A percentile compares a stretch with the other conserved stretches of the same genome.
Conservation (phyloP, 53 echinoderm and acorn worm species). For the Holothuria scabra region DNA sequence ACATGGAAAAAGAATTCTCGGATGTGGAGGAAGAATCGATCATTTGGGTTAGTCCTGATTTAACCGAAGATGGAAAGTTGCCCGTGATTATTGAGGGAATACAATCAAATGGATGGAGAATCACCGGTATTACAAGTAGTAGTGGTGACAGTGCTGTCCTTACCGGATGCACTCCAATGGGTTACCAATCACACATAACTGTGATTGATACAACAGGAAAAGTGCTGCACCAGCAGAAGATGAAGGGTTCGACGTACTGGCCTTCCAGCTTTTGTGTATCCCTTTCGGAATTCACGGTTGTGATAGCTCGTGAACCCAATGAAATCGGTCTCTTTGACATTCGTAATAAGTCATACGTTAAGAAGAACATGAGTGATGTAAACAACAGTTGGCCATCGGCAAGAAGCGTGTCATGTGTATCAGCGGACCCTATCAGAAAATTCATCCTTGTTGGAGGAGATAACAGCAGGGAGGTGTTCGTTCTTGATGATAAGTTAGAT, state of each 20-base stretch:
- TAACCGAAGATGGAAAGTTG: neutral
- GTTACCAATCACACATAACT: conserved; percentile 10
- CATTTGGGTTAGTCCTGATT: neutral
- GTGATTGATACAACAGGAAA: conserved; percentile 7
- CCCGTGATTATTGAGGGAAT: neutral
- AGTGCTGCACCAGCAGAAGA: neutral
- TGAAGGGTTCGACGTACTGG: neutral
- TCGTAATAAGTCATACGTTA: neutral
- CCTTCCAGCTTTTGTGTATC: neutral
- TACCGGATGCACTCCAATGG: neutral
- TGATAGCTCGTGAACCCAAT: neutral
- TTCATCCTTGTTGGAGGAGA: neutral
- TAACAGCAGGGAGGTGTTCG: conserved; percentile 8
- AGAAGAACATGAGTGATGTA: conserved; percentile 9
- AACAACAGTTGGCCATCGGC: conserved; percentile 6
- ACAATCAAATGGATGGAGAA: neutral
- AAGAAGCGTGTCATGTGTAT: neutral
- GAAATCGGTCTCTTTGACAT: conserved; percentile 20
- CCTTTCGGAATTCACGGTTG: neutral
- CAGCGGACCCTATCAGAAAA: neutral
- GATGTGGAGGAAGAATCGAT: neutral
- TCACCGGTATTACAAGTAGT: neutral
- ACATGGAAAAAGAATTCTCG: neutral
- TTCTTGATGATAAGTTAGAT: conserved; percentile 27
- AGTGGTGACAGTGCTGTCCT: neutral